These are phyloP conservation scores for Merodon equestris DNA, from an alignment of 2,888 invertebrate species.

Conservation along the genomic window DNA sequence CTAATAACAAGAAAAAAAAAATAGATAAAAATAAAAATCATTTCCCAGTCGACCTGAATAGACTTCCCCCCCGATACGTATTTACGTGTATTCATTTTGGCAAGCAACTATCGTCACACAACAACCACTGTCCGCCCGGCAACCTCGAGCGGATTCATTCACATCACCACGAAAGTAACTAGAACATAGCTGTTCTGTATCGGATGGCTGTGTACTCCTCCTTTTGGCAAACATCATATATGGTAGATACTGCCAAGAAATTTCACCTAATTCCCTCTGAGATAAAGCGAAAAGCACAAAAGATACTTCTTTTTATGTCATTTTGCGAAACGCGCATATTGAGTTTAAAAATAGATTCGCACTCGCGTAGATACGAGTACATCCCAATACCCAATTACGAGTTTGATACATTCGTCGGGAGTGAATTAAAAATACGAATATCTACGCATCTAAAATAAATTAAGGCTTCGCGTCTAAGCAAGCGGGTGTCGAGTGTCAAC, in stretches of 20 bases:
- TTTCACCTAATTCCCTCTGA: conserved; percentile 57
- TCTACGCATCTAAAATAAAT: conserved; percentile 27
- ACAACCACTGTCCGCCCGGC: no score
- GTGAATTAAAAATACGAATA: conserved; percentile 7
- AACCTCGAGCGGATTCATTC: no score
- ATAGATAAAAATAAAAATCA: no score
- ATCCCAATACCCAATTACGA: no score
- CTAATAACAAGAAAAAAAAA: no score
- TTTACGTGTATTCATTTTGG: no score
- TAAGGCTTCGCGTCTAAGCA: neutral
- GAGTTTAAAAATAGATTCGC: conserved; percentile 42
- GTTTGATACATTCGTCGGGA: conserved; percentile 1
- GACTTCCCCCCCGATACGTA: no score
- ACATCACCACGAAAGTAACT: no score
- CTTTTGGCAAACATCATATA: conserved; percentile 7
- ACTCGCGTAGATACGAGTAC: neutral
- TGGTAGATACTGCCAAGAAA: conserved; percentile 50
- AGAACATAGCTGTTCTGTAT: no score
- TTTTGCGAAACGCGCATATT: conserved; percentile 42
- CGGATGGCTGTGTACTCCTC: no score
- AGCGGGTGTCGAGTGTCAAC: conserved; percentile 39
- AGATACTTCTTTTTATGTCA: conserved; percentile 50
- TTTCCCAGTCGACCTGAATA: no score
- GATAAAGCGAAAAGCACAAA: conserved; percentile 49
- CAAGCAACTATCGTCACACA: no score